Evolutionary conservation across 2,888 invertebrate genomes (phyloP), one percentile per base, ranked within the genome.

Genomic region (Lasioglossum pauxillum): DNA sequence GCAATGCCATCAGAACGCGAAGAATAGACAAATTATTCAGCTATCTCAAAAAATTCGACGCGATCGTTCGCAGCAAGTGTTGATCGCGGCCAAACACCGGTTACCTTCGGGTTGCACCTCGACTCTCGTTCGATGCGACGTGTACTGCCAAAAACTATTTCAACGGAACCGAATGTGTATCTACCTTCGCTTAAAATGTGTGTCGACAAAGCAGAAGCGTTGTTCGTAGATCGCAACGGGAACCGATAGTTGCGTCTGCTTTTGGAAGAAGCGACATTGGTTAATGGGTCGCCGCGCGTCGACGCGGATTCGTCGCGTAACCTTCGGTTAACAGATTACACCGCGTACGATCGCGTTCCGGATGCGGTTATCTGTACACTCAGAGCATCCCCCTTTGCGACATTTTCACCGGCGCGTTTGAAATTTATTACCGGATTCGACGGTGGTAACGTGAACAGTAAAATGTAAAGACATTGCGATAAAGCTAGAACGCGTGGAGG

Each of bases 361-460:
- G 79, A 86, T 76, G 83, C 72, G 78, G 8, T 53, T 80, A 82
- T 84, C 79, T 71, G 60, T 41, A 49, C 35, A 8, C 57, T 77
- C 41, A 41, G 16, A 67, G 46, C 69, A 60, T 23, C 31, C 69
- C 2, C 64, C 19, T 41, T 49, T 57, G 76, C 77, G 35, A 41
- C 67, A 35, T 69, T 80, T 69, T 69, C 60, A 49, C 46, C 31
- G 57, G 1, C 31, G 64, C 76, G 74, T 84, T 80, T 46, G 74
- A 80, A 76, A 86, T 86, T 86, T 85, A 86, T 53, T 86, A 60
- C 79, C 83, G 75, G 75, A 82, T 85, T 82, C 78, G 72, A n/a
- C 75, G 71, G 64, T 3, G 64, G 16, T 23, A 23, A 19, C 46
- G 44, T 0, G n/a, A 31, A 64, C 64, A 64, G 8, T 64, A 64